Conservation (phyloP, 2,888 invertebrate species). For the Megalurothrips usitatus region DNA sequence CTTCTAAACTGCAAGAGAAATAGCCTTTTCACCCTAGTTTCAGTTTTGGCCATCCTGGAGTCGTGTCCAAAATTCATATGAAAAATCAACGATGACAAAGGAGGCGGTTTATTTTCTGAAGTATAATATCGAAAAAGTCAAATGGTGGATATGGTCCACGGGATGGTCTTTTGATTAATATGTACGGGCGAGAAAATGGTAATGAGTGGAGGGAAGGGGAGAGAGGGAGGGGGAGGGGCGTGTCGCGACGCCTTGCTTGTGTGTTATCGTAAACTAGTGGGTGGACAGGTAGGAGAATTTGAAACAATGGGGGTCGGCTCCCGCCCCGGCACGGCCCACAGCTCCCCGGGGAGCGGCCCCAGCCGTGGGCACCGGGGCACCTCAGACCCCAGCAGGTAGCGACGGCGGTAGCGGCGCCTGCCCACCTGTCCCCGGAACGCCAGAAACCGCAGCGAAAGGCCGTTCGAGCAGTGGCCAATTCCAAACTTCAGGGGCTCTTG, state of each 20-base stretch:
- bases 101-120: too few species aligned
- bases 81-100: too few species aligned
- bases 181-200: conserved; percentile 21
- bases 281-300: conserved; percentile 15
- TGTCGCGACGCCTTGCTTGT: conserved; percentile 4
- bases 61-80: too few species aligned
- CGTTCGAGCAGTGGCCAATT: too few species aligned
- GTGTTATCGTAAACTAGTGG: conserved; percentile 15
- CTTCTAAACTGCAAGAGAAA: too few species aligned
- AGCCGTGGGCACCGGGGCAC: too few species aligned
- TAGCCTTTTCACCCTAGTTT: too few species aligned
- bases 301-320: background rate
- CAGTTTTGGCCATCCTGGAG: too few species aligned
- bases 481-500: too few species aligned
- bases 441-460: too few species aligned
- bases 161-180: conserved; percentile 11
- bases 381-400: background rate
- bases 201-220: background rate
- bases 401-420: background rate
- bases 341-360: background rate
- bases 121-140: background rate
- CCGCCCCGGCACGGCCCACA: background rate
- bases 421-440: too few species aligned
- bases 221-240: background rate
- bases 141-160: background rate